Evolutionary conservation across 2,888 invertebrate species (phyloP), one percentile per base, ranked within the genome.

Genomic region (Mactromeris polynyma): DNA sequence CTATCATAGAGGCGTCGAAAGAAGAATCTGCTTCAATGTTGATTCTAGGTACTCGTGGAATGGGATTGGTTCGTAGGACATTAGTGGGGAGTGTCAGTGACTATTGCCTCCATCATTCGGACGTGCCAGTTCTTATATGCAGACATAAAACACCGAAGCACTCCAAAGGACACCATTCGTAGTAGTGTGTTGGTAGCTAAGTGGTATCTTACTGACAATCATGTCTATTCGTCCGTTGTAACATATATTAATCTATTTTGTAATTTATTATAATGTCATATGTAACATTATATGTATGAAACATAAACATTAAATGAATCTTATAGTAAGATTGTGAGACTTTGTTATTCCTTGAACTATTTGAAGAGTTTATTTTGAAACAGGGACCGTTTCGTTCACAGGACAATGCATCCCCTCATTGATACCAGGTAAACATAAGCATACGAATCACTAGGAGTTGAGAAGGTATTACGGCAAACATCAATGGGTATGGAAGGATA

Each of bases 81-180:
- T 93, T 93, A 79, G 85, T 90, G 7, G 93, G 93, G 2, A 92
- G 91, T 79, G 90, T 93, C 51, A 93, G 93, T 88, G 92, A 93
- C 58, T 93, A 93, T 58, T 88, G 89, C 64, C 77, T 90, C 0
- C 88, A 90, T 31, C 93, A 93, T 86, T 89, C 90, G 1, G 86
- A 86, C 14, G 81, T 93, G 2, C 93, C 93, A 6, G 93, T 93
- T 9, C 85, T 93, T 21, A 90, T 92, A 19, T 93, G 92, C 81
- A 19, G 89, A 21, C 90, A 91, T 79, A 92, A 89, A 79, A 42
- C 81, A 36, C 31, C 51, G 0, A 80, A 80, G 31, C 80, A 80
- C 46, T n/a, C 51, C 6, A 80, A 51, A 19, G 80, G 51, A 26
- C 80, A 80, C 51, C 42, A 80, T 31, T 33, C 80, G n/a, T 80